phyloP scores from a whole-genome alignment of 2,888 invertebrate genomes.

The Drosophila buzzatii region DNA sequence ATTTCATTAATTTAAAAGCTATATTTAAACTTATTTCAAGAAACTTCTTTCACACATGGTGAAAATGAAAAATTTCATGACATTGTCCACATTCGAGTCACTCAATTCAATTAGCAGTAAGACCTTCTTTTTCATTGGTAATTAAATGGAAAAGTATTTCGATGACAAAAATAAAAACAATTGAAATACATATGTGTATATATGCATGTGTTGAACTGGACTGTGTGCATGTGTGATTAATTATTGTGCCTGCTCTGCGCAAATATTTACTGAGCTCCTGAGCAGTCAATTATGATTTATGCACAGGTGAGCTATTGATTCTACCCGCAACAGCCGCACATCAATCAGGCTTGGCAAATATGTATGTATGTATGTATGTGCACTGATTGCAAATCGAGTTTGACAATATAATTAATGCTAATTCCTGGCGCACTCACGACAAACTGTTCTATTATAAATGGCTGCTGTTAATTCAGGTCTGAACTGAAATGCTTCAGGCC shows the following conservation, averaged over 20 bases:
- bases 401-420: constrained; percentile 61
- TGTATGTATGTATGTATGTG: constrained; percentile 1
- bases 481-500: background rate
- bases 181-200: too few relatives aligned
- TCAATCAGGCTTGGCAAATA: constrained; percentile 37
- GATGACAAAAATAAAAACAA: too few relatives aligned
- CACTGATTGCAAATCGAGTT: constrained; percentile 47
- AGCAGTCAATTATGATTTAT: constrained; percentile 67
- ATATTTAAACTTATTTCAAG: too few relatives aligned
- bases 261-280: constrained; percentile 55
- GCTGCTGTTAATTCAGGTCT: constrained; percentile 2
- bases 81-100: too few relatives aligned
- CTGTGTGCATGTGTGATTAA: constrained; percentile 48
- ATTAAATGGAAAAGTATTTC: background rate
- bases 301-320: constrained; percentile 41
- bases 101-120: too few relatives aligned
- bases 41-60: too few relatives aligned
- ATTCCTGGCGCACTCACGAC: constrained; percentile 26
- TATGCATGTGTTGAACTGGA: background rate
- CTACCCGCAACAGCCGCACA: constrained; percentile 4
- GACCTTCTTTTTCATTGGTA: background rate
- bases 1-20: too few relatives aligned
- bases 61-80: too few relatives aligned
- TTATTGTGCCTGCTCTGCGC: constrained; percentile 36
- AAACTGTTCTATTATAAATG: constrained; percentile 26